phyloP scores from a whole-genome alignment of 2,113 vertebrate genomes.

The Brevimyrus niger region DNA sequence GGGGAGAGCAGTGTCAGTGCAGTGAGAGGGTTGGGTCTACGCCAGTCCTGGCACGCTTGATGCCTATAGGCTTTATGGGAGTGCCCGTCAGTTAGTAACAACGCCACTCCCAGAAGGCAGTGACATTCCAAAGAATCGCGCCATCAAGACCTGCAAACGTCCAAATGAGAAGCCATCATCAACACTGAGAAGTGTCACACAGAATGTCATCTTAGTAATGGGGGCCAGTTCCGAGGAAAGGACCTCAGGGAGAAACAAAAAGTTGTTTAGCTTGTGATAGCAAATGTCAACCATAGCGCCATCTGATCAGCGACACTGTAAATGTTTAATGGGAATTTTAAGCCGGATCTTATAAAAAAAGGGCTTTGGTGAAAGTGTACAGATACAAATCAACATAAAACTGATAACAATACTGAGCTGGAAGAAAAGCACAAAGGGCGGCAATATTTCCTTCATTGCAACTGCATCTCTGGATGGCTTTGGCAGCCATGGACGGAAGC shows the following conservation, averaged over 20 bases:
- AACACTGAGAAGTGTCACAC: background rate
- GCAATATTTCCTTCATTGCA: background rate
- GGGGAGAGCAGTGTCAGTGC: background rate
- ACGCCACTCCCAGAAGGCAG: background rate
- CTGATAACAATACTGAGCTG: background rate
- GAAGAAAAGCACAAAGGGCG: background rate
- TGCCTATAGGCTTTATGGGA: constrained; percentile 10
- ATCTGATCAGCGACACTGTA: background rate
- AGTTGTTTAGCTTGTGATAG: background rate
- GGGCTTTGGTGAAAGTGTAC: background rate
- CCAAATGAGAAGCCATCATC: background rate
- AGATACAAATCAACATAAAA: background rate
- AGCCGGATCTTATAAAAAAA: background rate
- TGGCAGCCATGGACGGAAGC: background rate
- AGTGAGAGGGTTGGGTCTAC: background rate
- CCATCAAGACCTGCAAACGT: background rate
- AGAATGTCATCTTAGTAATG: background rate
- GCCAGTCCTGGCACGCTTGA: constrained; percentile 10
- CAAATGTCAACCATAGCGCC: background rate
- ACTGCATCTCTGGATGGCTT: background rate
- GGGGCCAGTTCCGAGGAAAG: background rate
- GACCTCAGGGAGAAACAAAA: background rate
- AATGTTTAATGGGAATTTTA: background rate
- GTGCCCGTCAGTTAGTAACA: constrained; percentile 12
- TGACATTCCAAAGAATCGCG: background rate